A percentile compares a stretch with the other conserved stretches of the same genome.
These are phyloP conservation scores for Pedetes capensis DNA, from an alignment of 2,113 vertebrate genomes.

Conservation along the genomic window DNA sequence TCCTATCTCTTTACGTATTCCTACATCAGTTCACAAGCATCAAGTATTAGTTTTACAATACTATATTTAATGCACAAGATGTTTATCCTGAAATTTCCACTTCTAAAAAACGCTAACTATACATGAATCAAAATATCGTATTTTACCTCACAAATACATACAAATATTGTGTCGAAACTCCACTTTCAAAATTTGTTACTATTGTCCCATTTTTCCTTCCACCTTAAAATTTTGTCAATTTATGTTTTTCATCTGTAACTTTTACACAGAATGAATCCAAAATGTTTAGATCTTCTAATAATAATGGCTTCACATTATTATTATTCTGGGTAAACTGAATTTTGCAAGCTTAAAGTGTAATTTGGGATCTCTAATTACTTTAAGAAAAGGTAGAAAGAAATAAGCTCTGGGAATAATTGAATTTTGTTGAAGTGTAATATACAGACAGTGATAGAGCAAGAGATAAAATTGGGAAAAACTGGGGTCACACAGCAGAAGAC, in stretches of 20 bases:
- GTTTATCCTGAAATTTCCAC: not conserved
- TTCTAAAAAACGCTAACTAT: not conserved
- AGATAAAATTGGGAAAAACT: not conserved
- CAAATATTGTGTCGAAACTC: no score
- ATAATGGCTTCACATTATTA: not conserved
- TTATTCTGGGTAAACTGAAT: not conserved
- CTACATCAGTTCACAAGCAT: not conserved
- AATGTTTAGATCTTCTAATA: not conserved
- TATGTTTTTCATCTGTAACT: not conserved
- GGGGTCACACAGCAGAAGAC: not conserved
- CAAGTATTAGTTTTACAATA: not conserved
- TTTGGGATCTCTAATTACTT: not conserved
- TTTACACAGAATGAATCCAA: not conserved
- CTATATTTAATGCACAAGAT: not conserved
- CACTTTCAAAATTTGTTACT: no score
- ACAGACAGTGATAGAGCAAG: not conserved
- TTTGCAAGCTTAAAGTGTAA: not conserved
- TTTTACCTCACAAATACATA: not conserved
- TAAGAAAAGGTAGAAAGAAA: not conserved
- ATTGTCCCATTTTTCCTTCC: not conserved
- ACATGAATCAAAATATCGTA: not conserved
- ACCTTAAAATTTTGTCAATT: not conserved
- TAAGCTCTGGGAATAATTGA: not conserved
- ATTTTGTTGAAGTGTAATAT: not conserved
- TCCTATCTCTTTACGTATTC: not conserved